Base-by-base conservation (phyloP, 2,797 vertebrate genomes). In the Microctenopoma steveboyesi region DNA sequence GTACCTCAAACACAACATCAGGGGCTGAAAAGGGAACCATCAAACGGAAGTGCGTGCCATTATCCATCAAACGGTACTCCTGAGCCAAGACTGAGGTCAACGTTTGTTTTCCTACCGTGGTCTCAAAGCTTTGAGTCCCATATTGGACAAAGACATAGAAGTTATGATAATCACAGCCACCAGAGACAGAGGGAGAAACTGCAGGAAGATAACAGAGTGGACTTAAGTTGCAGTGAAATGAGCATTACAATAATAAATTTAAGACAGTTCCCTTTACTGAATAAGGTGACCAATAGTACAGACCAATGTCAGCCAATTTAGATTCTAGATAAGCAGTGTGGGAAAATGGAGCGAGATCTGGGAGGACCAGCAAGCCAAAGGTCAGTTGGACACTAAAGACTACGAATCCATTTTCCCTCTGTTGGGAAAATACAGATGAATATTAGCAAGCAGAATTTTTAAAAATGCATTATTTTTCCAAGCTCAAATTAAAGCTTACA, bases 141-240 rank as follows among this genome's bases (percentile, higher is more conserved):
- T 87, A 74, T 61, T 68, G 70, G 35, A 94, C 90, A 0, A 83
- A 64, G 47, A 93, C 0, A 7, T 87, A 35, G 66, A 93, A 93
- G 72, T 79, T 78, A 3, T 85, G 22, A n/a, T 66, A 1, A 25
- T 89, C 88, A 52, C 93, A 94, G 43, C 18, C 48, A 2, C 90
- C 92, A 35, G 79, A 61, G 37, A 90, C n/a, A 0, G 63, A 78
- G 0, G 91, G 91, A 16, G 75, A 51, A 49, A 77, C 90, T 93
- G 67, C 14, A 77, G 22, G 43, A 1, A 2, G 2, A 14, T 1
- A 33, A 45, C 1, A 33, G 4, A 33, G 48, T 10, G 22, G 7
- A 48, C 22, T n/a, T 6, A 14, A 51, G 12, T 18, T 42, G 7
- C 10, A 11, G 42, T 42, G 16, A 50, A 22, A 1, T 1, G 11